Base-by-base conservation (phyloP, 1,140 invertebrate species). In the Branchinecta lindahli region DNA sequence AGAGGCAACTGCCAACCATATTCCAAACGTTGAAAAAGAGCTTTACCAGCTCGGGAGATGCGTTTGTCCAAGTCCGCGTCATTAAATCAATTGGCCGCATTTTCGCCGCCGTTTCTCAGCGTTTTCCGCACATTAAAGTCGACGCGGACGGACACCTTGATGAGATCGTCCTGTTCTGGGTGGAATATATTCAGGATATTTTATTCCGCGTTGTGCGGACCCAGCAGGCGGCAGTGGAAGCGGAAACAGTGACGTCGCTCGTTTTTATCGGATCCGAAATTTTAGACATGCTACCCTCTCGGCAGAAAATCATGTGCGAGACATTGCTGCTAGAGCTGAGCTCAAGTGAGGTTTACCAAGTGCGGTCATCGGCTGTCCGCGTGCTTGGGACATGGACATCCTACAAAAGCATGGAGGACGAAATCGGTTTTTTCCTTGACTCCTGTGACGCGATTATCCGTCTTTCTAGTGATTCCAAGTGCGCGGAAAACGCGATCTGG, bases 301-400 rank as follows among this genome's bases (percentile, higher is more conserved):
- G 52, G 18, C 52, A 61, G 18, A 61, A 61, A 61, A 61, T 61
- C 12, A 61, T 61, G 52, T 61, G 52, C 18, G 52, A 61, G 18
- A 61, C 52, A 6, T 20, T 61, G 12, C 52, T 61, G 52, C 6
- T 61, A 15, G 52, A 61, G 18, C 18, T 20, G 12, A 61, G 12
- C 18, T 61, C 52, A 15, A 61, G 52, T 61, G 52, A 61, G 18
- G 2, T 15, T 61, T 61, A 61, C 18, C 52, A 61, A 61, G 52
- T 61, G 12, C 52, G 52, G 12, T 61, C 52, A 15, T 61, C 52
- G 18, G 2, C 52, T 61, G 52, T 61, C 12, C 52, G 52, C 18
- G 52, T 61, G 12, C 52, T 61, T 61, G 52, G 52, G 18, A 61
- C 52, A 61, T 61, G 52, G 52, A 61, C 52, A 61, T 61, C 52